A percentile compares a stretch with the other conserved stretches of the same genome.
Conservation (phyloP, 2,113 vertebrate genomes). For the Gobiocypris rarus region DNA sequence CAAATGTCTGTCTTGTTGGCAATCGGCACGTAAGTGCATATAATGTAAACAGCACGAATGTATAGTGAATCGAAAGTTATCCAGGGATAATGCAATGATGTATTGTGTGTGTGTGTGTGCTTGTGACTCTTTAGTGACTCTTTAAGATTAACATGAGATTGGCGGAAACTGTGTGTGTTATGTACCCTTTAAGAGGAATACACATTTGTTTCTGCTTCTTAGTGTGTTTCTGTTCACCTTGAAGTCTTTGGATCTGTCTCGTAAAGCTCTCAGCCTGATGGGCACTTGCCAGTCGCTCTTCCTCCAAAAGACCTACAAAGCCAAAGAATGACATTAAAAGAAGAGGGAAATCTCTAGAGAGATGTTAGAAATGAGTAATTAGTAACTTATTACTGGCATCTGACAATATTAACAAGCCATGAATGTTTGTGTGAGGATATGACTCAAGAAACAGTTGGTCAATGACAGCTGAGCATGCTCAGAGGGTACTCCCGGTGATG, state of each 20-base stretch:
- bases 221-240: conserved; percentile 64
- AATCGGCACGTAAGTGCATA: too few species aligned
- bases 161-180: too few species aligned
- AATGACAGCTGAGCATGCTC: conserved; percentile 47
- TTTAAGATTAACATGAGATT: too few species aligned
- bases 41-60: too few species aligned
- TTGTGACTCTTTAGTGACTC: too few species aligned
- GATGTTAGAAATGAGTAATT: neutral
- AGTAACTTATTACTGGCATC: neutral
- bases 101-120: too few species aligned
- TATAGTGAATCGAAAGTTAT: too few species aligned
- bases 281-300: conserved; percentile 84
- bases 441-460: conserved; percentile 17
- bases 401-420: neutral
- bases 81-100: too few species aligned
- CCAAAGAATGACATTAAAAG: neutral
- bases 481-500: neutral
- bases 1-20: too few species aligned
- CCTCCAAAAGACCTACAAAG: conserved; percentile 82
- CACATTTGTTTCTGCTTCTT: neutral
- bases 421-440: neutral
- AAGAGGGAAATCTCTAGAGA: neutral
- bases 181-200: neutral
- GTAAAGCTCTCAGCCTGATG: conserved; percentile 84
- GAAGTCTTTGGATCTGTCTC: conserved; percentile 81